phyloP scores from a whole-genome alignment of 2,797 vertebrate species.

The Steatocranus sp. region DNA sequence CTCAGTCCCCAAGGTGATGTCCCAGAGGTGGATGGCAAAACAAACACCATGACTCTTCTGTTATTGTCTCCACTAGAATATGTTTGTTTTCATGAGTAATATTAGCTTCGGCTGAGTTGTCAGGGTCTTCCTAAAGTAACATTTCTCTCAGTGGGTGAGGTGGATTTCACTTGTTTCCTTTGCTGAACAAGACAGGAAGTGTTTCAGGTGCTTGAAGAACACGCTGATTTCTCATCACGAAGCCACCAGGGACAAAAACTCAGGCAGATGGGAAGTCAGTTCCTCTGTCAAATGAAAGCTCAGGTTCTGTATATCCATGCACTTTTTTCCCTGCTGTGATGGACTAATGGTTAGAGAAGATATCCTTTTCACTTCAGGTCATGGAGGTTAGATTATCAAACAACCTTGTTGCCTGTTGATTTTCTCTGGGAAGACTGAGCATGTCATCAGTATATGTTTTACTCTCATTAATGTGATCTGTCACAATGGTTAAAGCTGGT shows the following conservation, averaged over 20 bases:
- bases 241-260: not conserved
- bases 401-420: not conserved
- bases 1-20: not conserved
- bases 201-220: conserved; percentile 23
- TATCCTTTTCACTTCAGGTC: not conserved
- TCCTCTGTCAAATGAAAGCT: not conserved
- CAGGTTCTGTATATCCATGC: not conserved
- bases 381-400: not conserved
- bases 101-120: not conserved
- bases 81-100: not conserved
- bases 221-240: conserved; percentile 44
- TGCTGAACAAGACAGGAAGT: conserved; percentile 37
- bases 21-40: conserved; percentile 2
- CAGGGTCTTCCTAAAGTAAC: not conserved
- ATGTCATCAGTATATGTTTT: not conserved
- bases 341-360: not conserved
- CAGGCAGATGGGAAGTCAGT: conserved; percentile 39
- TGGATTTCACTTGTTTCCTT: conserved; percentile 21
- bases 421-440: not conserved
- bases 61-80: not conserved
- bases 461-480: not conserved
- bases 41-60: not conserved
- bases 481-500: not conserved
- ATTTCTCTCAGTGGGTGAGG: not conserved
- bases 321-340: not conserved